Percentiles rank a stretch among this genome's conserved stretches.
These are phyloP conservation scores for Pycnomerus fuliginosus DNA, from an alignment of 2,888 invertebrate genomes.

Conservation along the genomic window DNA sequence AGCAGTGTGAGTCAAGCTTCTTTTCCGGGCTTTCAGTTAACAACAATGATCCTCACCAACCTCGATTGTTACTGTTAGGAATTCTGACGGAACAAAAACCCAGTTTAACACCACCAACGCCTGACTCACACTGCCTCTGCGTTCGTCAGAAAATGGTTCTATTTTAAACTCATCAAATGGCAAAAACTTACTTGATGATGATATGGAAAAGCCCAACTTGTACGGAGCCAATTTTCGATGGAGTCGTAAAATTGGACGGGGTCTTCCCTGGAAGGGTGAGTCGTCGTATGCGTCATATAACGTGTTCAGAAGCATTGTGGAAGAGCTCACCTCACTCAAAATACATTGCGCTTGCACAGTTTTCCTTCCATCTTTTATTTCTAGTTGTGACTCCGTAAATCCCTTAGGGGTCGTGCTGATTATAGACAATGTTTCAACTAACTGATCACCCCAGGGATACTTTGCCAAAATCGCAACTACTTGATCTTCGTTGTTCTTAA, in stretches of 20 bases:
- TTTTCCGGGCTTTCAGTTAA: no score
- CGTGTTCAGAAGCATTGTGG: slow-evolving; percentile 57
- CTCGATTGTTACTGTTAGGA: no score
- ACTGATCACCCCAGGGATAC: slow-evolving; percentile 63
- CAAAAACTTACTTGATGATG: slow-evolving; percentile 48
- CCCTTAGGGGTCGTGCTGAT: slow-evolving; percentile 33
- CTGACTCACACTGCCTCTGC: no score
- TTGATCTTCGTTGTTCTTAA: slow-evolving; percentile 52
- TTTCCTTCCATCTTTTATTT: slow-evolving; percentile 49
- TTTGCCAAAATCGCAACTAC: slow-evolving; percentile 64
- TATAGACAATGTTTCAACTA: slow-evolving; percentile 63
- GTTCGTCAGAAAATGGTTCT: slow-evolving; percentile 8
- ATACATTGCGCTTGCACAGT: slow-evolving; percentile 48
- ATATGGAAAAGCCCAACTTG: slow-evolving; percentile 67
- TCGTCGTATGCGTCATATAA: slow-evolving; percentile 62
- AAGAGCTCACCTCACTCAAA: slow-evolving; percentile 55
- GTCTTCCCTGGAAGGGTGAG: slow-evolving; percentile 51
- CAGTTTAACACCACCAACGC: no score
- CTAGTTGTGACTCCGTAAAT: slow-evolving; percentile 33
- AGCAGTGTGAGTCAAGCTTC: no score
- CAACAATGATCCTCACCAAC: no score
- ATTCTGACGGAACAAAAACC: no score
- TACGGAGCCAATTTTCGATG: slow-evolving; percentile 76
- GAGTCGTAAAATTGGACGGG: slow-evolving; percentile 57
- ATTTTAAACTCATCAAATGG: slow-evolving; percentile 1